Conservation (phyloP, 1,140 invertebrate species). For the Camponotus vicinus region DNA sequence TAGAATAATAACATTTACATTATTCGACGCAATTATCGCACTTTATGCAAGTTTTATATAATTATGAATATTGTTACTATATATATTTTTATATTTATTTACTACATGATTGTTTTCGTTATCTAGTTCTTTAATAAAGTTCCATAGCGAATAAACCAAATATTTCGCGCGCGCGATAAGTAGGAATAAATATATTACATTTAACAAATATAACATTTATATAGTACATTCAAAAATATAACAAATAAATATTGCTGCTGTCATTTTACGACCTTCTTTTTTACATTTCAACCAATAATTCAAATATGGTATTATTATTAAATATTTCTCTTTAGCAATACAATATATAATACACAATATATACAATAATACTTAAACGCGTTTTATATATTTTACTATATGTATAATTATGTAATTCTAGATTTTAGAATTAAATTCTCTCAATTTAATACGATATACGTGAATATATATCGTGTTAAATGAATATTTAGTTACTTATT, state of each 20-base stretch:
- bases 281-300: slow-evolving; percentile 19
- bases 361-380: slow-evolving; percentile 5
- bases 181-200: slow-evolving; percentile 36
- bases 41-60: background rate
- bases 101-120: slow-evolving; percentile 5
- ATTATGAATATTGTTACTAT: slow-evolving; percentile 13
- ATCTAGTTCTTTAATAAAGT: slow-evolving; percentile 26
- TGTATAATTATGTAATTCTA: background rate
- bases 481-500: background rate
- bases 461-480: slow-evolving; percentile 15
- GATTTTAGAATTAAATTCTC: slow-evolving; percentile 17
- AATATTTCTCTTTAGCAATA: slow-evolving; percentile 8
- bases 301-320: background rate
- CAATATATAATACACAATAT: background rate
- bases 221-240: slow-evolving; percentile 24
- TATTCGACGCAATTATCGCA: background rate
- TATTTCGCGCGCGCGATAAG: background rate
- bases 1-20: slow-evolving; percentile 5
- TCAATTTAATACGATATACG: slow-evolving; percentile 22
- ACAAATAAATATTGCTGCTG: slow-evolving; percentile 36
- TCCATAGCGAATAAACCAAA: slow-evolving; percentile 16
- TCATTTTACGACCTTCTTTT: slow-evolving; percentile 17
- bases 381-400: slow-evolving; percentile 3
- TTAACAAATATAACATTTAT: slow-evolving; percentile 32
- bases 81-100: slow-evolving; percentile 37